A percentile compares a stretch with the other conserved stretches of the same genome.
These are phyloP conservation scores for Alfaro cultratus DNA, from an alignment of 2,797 vertebrate genomes.

Conservation along the genomic window DNA sequence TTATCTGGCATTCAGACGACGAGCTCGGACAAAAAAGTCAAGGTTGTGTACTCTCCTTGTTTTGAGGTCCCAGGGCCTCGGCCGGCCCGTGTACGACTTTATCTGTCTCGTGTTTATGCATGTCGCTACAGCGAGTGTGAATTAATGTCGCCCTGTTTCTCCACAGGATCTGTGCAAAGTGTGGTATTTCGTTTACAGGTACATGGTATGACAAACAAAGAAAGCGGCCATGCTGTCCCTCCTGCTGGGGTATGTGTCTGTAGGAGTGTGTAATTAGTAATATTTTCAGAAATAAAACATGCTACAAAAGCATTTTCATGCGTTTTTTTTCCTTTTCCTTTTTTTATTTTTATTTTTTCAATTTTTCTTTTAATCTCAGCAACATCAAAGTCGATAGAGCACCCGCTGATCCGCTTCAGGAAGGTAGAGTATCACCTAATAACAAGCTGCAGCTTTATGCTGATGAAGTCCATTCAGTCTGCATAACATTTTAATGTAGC, in stretches of 20 bases:
- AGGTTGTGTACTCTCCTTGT: neutral
- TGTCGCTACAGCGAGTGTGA: neutral
- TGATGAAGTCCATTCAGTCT: neutral
- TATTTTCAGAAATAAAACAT: neutral
- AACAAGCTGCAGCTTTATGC: neutral
- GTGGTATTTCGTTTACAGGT: constrained; percentile 74
- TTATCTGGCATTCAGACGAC: neutral
- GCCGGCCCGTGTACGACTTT: no score
- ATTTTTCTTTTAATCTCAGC: constrained; percentile 23
- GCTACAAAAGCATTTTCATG: neutral
- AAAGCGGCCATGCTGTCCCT: constrained; percentile 75
- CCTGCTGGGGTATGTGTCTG: constrained; percentile 75
- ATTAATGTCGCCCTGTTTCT: constrained; percentile 15
- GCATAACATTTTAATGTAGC: neutral
- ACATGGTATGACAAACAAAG: constrained; percentile 76
- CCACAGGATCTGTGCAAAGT: constrained; percentile 77
- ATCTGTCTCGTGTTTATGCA: neutral
- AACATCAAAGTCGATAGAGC: constrained; percentile 68
- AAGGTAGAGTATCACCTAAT: constrained; percentile 69
- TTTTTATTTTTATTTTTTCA: neutral
- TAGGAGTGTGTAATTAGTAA: neutral
- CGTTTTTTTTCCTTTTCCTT: neutral
- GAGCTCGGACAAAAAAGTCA: neutral
- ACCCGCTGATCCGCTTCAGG: constrained; percentile 77
- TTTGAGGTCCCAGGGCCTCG: neutral